Conservation (phyloP, 2,113 vertebrate species). For the Mus spicilegus region DNA sequence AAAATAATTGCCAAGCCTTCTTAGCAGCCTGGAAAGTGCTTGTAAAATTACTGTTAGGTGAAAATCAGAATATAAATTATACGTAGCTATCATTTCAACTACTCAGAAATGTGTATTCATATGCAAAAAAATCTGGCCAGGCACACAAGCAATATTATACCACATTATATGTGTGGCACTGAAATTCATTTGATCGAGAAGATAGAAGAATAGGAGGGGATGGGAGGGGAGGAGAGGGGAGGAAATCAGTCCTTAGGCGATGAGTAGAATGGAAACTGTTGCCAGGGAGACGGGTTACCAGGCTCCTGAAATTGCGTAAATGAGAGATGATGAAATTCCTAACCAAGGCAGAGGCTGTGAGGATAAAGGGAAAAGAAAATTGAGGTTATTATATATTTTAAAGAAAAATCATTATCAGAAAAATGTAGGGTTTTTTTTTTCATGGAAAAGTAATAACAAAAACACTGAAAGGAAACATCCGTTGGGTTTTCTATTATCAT, state of each 20-base stretch:
- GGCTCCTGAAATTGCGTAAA: constrained; percentile 70
- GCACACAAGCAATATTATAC: constrained; percentile 62
- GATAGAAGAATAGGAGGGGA: constrained; percentile 57
- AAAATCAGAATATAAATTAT: constrained; percentile 73
- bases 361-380: constrained; percentile 59
- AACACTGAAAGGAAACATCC: background rate
- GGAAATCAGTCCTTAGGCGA: constrained; percentile 69
- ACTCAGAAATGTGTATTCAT: constrained; percentile 65
- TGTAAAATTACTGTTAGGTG: constrained; percentile 66
- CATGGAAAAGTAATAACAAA: background rate
- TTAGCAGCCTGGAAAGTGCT: constrained; percentile 25
- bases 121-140: constrained; percentile 60
- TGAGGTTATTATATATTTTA: constrained; percentile 23
- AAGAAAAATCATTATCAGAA: constrained; percentile 29
- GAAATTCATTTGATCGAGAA: constrained; percentile 73
- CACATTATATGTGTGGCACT: constrained; percentile 60
- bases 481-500: background rate
- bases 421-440: constrained; percentile 1
- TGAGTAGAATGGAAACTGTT: constrained; percentile 73
- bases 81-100: constrained; percentile 56
- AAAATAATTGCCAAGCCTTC: constrained; percentile 55
- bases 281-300: constrained; percentile 77
- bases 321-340: constrained; percentile 77
- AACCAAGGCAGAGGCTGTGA: constrained; percentile 59
- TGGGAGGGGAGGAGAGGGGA: constrained; percentile 7